Base-by-base conservation (phyloP, 2,888 invertebrate genomes). In the Agriopis aurantiaria region DNA sequence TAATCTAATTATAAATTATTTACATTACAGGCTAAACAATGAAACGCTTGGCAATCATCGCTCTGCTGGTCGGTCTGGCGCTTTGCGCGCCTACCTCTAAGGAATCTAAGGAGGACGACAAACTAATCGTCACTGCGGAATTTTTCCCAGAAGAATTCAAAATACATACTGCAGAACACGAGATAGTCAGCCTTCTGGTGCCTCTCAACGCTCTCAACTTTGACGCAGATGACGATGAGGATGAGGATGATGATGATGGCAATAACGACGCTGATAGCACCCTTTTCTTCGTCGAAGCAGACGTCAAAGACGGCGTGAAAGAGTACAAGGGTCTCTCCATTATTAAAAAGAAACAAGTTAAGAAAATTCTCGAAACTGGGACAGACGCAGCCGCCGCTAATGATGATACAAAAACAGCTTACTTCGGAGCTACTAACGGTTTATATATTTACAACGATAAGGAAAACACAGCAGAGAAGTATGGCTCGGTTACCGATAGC, bases 401-500 rank as follows among this genome's bases (percentile, higher is more conserved):
- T 12, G 84, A 80, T 14, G 76, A 83, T 1, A 78, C 74, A 3
- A 85, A 80, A 61, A 40, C 65, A 3, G 87, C 81, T 0, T 89
- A 71, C 65, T 72, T 78, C 8, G 69, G 72, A 8, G 77, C 78
- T 12, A 81, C 76, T 77, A 84, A 86, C 14, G 88, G 88, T 0
- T 62, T 88, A 10, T 88, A 87, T 59, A 17, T 65, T 0, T 87
- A 85, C 73, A 79, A 84, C 59, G 64, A 51, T 0, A 74, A 75
- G 8, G 65, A 77, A 4, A 79, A 78, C n/a, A 78, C 64, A 14
- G 80, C 81, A 23, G 77, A 76, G 0, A 90, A 89, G 79, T 89
- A 86, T 46, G 90, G 90, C 0, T 70, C 85, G 2, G 12, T 89
- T 0, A 83, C 80, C 9, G 90, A 91, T 40, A 85, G 77, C 45